Evolutionary conservation across 1,140 invertebrate species (phyloP).

Genomic region (honey bee (Apis mellifera)): Amel_HAv3.1 CM009934.2:10853001-10853500

Average conservation of each 20-base stretch:
- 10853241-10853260: too few species aligned
- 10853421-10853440: constrained; percentile 79
- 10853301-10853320: constrained; percentile 62
- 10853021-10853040: background rate
- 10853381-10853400: constrained; percentile 78
- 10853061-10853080: constrained; percentile 23
- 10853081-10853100: background rate
- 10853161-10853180: too few species aligned
- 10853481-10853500: constrained; percentile 52
- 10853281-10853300: constrained; percentile 59
- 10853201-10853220: too few species aligned
- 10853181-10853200: background rate
- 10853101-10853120: too few species aligned
- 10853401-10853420: constrained; percentile 74
- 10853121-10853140: background rate
- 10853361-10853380: constrained; percentile 75
- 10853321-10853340: constrained; percentile 67
- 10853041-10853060: background rate
- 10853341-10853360: constrained; percentile 67
- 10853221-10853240: too few species aligned
- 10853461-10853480: constrained; percentile 53
- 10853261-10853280: constrained; percentile 3
- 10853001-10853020: too few species aligned
- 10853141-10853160: background rate
- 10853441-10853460: constrained; percentile 77